These are phyloP conservation scores for Mythimna vitellina DNA, from an alignment of 2,888 invertebrate species.

Conservation along the genomic window DNA sequence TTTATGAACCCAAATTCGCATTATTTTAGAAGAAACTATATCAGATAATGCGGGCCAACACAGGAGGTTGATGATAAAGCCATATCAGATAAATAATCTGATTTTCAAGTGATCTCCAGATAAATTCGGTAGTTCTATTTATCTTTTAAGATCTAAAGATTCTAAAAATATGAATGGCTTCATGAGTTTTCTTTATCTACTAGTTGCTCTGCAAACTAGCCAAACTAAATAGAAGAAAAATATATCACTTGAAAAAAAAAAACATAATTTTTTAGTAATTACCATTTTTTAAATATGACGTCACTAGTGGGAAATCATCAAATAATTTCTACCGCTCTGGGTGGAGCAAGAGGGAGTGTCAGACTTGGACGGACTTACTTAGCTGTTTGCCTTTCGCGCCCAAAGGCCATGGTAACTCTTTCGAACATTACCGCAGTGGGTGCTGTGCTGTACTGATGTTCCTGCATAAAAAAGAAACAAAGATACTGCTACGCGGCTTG, in stretches of 20 bases:
- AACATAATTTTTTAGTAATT: neutral
- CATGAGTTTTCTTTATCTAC: neutral
- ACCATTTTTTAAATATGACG: neutral
- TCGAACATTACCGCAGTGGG: neutral
- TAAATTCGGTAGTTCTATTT: conserved; percentile 27
- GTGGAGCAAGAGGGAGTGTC: neutral
- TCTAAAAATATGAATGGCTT: conserved; percentile 11
- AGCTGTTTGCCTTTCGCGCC: too few relatives aligned
- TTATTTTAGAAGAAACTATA: neutral
- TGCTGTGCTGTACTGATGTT: neutral
- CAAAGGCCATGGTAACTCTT: too few relatives aligned
- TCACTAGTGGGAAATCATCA: neutral
- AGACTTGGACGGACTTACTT: neutral
- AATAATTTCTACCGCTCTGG: neutral
- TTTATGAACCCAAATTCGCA: conserved; percentile 1
- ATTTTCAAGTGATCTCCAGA: conserved; percentile 25
- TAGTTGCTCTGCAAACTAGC: neutral
- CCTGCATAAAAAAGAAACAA: neutral
- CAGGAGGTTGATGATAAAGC: neutral
- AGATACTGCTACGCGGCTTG: too few relatives aligned
- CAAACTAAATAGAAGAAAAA: neutral
- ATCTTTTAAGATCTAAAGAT: conserved; percentile 35
- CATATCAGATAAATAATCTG: conserved; percentile 34
- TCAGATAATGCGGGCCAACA: conserved; percentile 3
- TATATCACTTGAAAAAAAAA: too few relatives aligned